A percentile compares a stretch with the other conserved stretches of the same genome.
Conservation (phyloP, 2,888 invertebrate species). For the Drosophila diplacantha region DNA sequence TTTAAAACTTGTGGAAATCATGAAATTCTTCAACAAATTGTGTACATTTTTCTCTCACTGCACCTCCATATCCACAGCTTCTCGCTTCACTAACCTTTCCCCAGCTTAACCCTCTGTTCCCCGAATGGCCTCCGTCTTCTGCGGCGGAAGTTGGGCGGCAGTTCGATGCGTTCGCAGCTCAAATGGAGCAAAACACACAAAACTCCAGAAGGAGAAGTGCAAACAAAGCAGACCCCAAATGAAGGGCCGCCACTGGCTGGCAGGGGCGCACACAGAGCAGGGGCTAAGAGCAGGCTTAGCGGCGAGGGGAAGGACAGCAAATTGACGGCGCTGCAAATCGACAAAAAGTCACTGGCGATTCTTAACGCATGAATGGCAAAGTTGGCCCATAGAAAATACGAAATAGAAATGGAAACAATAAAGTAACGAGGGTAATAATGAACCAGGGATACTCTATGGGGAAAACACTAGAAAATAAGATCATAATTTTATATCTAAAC, state of each 20-base stretch:
- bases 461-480: background rate
- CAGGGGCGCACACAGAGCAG: slow-evolving; percentile 10
- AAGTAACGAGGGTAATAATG: background rate
- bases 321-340: slow-evolving; percentile 65
- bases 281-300: background rate
- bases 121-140: slow-evolving; percentile 17
- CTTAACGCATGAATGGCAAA: slow-evolving; percentile 69
- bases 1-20: background rate
- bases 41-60: background rate
- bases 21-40: fast-evolving
- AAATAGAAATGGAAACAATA: slow-evolving; percentile 36
- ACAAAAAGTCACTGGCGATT: slow-evolving; percentile 57
- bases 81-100: slow-evolving; percentile 50
- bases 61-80: slow-evolving; percentile 33
- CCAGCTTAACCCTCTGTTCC: slow-evolving; percentile 21
- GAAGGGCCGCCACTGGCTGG: slow-evolving; percentile 44
- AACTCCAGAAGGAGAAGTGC: slow-evolving; percentile 51
- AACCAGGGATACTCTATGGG: slow-evolving; percentile 1
- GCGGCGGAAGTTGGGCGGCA: slow-evolving; percentile 62
- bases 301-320: slow-evolving; percentile 43
- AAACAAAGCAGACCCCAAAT: slow-evolving; percentile 66
- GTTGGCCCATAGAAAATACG: slow-evolving; percentile 39
- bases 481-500: background rate
- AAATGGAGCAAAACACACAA: slow-evolving; percentile 71
- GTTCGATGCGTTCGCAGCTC: slow-evolving; percentile 54